Conservation (phyloP, 2,888 invertebrate genomes). For the Saturnia pavonia region DNA sequence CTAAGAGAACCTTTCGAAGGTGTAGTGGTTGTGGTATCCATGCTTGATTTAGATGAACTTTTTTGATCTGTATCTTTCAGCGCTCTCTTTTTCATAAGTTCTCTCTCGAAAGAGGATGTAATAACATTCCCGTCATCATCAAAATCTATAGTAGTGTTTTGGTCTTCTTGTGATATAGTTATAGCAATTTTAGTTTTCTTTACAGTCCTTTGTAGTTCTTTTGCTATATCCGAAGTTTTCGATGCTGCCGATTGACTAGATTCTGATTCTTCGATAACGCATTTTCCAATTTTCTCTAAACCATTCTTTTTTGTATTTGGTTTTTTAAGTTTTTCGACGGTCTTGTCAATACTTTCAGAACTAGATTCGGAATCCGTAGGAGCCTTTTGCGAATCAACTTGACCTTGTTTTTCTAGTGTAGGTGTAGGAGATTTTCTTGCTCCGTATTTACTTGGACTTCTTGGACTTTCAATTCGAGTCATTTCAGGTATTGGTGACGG, state of each 20-base stretch:
- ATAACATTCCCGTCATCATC: conserved; percentile 78
- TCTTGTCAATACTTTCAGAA: conserved; percentile 77
- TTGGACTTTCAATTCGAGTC: conserved; percentile 70
- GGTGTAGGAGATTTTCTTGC: conserved; percentile 79
- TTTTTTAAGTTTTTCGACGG: conserved; percentile 72
- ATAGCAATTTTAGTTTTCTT: conserved; percentile 79
- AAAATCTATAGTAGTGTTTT: conserved; percentile 77
- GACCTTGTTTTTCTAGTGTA: conserved; percentile 84
- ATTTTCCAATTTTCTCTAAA: conserved; percentile 72
- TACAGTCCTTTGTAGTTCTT: conserved; percentile 74
- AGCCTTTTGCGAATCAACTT: conserved; percentile 75
- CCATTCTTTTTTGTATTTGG: conserved; percentile 72
- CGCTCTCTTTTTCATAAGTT: conserved; percentile 67
- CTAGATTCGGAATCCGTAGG: conserved; percentile 84
- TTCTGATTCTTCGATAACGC: conserved; percentile 81
- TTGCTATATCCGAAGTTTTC: conserved; percentile 70
- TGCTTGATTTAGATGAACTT: conserved; percentile 83
- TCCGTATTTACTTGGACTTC: conserved; percentile 70
- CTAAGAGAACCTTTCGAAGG: conserved; percentile 77
- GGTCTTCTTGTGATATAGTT: conserved; percentile 79
- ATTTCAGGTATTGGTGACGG: conserved; percentile 67
- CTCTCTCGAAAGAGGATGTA: conserved; percentile 71
- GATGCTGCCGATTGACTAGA: conserved; percentile 82
- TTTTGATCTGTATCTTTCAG: conserved; percentile 74
- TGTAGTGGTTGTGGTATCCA: conserved; percentile 77